These are phyloP conservation scores for Ascidia mentula DNA, from an alignment of 23 tunicate species.

Conservation along the genomic window DNA sequence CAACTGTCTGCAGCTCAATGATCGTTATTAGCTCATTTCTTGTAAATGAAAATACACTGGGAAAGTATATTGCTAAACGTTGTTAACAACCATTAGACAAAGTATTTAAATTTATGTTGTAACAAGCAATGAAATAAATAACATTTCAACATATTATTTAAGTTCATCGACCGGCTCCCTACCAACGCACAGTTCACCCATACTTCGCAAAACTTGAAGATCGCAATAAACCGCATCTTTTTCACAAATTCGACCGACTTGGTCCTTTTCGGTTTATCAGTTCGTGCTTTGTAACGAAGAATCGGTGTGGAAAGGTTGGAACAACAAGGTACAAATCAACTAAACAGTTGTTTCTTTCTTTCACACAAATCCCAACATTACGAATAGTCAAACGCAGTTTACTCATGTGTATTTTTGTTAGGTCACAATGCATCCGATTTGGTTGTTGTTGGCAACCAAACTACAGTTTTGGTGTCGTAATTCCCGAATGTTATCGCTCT, in stretches of 20 bases:
- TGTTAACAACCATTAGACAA: too few species aligned
- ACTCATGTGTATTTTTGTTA: too few species aligned
- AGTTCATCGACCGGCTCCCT: neutral
- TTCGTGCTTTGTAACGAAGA: neutral
- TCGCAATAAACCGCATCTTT: neutral
- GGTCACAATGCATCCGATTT: neutral
- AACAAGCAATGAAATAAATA: too few species aligned
- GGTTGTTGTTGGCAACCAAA: neutral
- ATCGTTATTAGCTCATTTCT: too few species aligned
- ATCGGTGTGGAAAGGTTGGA: constrained; percentile 3
- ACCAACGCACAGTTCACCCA: neutral
- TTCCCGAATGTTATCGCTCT: neutral
- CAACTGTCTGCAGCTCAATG: too few species aligned
- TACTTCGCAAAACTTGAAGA: neutral
- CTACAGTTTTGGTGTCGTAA: neutral
- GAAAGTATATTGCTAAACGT: too few species aligned
- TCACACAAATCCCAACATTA: too few species aligned
- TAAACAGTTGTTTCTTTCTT: too few species aligned
- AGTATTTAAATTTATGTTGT: too few species aligned
- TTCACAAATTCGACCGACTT: neutral
- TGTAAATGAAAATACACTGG: too few species aligned
- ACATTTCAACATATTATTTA: neutral
- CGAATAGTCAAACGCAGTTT: too few species aligned
- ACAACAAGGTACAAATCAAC: neutral
- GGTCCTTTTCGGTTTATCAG: constrained; percentile 21